Percentiles rank a stretch among this genome's conserved stretches.
phyloP scores from a whole-genome alignment of 2,888 invertebrate genomes.

The Petrophora chlorosata region DNA sequence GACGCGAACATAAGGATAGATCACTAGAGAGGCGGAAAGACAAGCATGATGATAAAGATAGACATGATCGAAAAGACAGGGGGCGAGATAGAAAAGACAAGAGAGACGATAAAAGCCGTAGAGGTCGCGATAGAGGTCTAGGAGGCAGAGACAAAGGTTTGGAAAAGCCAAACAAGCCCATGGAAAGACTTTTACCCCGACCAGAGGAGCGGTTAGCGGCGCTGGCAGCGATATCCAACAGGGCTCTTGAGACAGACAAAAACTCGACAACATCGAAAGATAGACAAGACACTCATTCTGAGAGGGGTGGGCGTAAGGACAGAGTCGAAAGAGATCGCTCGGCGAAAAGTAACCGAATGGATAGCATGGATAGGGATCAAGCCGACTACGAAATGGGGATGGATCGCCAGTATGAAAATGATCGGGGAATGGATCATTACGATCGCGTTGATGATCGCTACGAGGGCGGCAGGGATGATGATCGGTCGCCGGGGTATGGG shows the following conservation, averaged over 20 bases:
- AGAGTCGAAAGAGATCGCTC: conserved; percentile 80
- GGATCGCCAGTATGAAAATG: conserved; percentile 75
- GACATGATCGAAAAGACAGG: conserved; percentile 87
- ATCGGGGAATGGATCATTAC: conserved; percentile 79
- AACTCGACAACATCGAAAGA: conserved; percentile 76
- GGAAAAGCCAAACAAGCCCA: conserved; percentile 85
- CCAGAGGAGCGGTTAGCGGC: conserved; percentile 86
- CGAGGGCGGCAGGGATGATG: conserved; percentile 72
- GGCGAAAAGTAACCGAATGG: conserved; percentile 73
- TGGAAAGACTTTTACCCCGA: conserved; percentile 85
- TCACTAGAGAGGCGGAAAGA: conserved; percentile 78
- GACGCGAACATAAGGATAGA: conserved; percentile 76
- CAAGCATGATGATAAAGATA: conserved; percentile 83
- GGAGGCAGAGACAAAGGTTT: conserved; percentile 82
- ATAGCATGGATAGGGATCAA: conserved; percentile 76
- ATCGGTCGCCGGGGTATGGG: conserved; percentile 73
- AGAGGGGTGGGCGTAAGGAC: conserved; percentile 76
- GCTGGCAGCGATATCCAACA: conserved; percentile 80
- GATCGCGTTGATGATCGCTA: conserved; percentile 76
- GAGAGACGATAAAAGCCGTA: conserved; percentile 81
- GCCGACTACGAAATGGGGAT: conserved; percentile 70
- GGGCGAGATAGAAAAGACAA: conserved; percentile 86
- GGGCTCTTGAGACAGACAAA: conserved; percentile 73
- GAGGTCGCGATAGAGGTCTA: conserved; percentile 75
- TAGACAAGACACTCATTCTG: conserved; percentile 74